Evolutionary conservation across 64 coral and sea anemone genomes (phyloP), one percentile per base, ranked within the genome.

Genomic region (Acropora yongei): DNA sequence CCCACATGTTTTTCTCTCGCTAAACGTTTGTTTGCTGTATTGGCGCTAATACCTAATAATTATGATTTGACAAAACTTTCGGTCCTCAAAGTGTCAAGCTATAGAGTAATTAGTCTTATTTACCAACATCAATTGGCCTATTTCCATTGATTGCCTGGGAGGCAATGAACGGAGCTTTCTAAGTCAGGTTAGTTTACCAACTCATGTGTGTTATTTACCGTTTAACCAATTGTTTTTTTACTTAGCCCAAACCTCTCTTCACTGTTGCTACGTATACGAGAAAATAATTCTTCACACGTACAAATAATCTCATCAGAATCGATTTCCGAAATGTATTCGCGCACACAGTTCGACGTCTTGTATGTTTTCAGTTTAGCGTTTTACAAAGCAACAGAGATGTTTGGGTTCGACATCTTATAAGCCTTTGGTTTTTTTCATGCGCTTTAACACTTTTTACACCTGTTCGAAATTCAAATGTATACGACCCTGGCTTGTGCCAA

Each of bases 61-160:
- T 58, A 49, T 49, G 65, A 85, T 47, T 72, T 65, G 7, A 8
- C 1, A 7, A 10, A 71, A 72, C 44, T 10, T 45, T 10, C 63
- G 11, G 41, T 42, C 5, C 30, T 47, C 41, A 57, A 57, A 61
- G 1, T 63, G 60, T 3, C 61, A 85, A 85, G 19, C 72, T 44
- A 71, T 10, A 8, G 17, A 45, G 66, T 65, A 71, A 85, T 85
- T 85, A 85, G 18, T 30, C 47, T 85, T 85, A 85, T 85, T 85
- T 85, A 69, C 82, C 42, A 72, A 30, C 44, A 71, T 30, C 18
- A 85, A 85, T 85, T 72, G 72, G 45, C 5, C 65, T 85, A 72
- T 85, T 85, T 85, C 69, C 82, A 2, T 30, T 30, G 30, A 30
- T 30, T 30, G 30, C 30, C 30, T 85, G 66, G 43, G 17, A 49